These are phyloP conservation scores for Montipora capitata DNA, from an alignment of 92 coral and sea anemone genomes.

Conservation along the genomic window DNA sequence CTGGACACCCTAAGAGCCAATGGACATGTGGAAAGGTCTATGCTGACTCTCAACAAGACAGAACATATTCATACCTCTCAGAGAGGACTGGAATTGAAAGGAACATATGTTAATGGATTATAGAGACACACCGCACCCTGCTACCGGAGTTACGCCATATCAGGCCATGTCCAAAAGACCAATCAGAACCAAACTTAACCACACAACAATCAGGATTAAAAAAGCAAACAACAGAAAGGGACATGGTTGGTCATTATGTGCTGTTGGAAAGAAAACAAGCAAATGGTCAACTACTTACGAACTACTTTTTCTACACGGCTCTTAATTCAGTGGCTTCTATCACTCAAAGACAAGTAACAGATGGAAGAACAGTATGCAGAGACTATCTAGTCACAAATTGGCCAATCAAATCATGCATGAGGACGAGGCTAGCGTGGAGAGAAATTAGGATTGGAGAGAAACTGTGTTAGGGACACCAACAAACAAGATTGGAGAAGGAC, in stretches of 20 bases:
- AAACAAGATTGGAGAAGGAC: too few relatives aligned
- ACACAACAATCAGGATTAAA: slow-evolving; percentile 47
- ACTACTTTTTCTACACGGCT: background rate
- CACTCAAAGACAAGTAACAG: background rate
- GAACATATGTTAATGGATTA: slow-evolving; percentile 68
- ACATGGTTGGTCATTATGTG: background rate
- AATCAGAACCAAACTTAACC: slow-evolving; percentile 66
- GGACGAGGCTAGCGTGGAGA: too few relatives aligned
- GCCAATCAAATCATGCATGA: too few relatives aligned
- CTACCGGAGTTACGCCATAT: slow-evolving; percentile 63
- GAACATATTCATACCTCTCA: slow-evolving; percentile 64
- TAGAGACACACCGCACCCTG: slow-evolving; percentile 28
- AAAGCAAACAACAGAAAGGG: background rate
- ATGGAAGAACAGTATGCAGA: too few relatives aligned
- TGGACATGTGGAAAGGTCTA: slow-evolving; percentile 61
- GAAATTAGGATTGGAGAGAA: too few relatives aligned
- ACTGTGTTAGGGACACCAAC: too few relatives aligned
- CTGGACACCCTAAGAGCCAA: slow-evolving; percentile 66
- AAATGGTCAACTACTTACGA: slow-evolving; percentile 11
- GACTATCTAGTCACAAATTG: too few relatives aligned
- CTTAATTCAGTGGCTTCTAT: slow-evolving; percentile 10
- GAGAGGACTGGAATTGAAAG: slow-evolving; percentile 59
- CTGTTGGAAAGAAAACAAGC: background rate
- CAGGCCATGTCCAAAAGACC: slow-evolving; percentile 66
- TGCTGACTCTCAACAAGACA: slow-evolving; percentile 70